phyloP scores from a whole-genome alignment of 2,888 invertebrate genomes.

The Fragum sueziense region DNA sequence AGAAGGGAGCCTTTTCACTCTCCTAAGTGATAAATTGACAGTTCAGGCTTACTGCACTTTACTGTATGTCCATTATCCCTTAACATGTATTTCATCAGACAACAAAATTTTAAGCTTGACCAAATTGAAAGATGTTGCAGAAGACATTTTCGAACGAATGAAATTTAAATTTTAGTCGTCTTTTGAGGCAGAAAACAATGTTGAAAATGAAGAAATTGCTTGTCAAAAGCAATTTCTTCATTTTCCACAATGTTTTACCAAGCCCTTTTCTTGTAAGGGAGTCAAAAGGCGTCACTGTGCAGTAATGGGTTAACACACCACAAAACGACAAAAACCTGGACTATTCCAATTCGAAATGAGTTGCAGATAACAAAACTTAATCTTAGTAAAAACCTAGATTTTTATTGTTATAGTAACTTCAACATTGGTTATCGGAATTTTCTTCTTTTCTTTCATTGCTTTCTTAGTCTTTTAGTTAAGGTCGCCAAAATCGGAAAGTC shows the following conservation, averaged over 20 bases:
- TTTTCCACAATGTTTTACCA: too few relatives aligned
- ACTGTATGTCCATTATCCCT: background rate
- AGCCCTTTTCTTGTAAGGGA: too few relatives aligned
- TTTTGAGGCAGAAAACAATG: background rate
- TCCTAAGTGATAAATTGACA: slow-evolving; percentile 9
- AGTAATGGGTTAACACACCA: too few relatives aligned
- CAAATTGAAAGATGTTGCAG: background rate
- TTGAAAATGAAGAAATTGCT: background rate
- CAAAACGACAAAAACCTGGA: too few relatives aligned
- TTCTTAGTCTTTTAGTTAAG: background rate
- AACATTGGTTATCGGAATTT: background rate
- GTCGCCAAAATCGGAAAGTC: background rate
- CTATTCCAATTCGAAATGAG: too few relatives aligned
- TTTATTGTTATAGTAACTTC: background rate
- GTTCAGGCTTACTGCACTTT: background rate
- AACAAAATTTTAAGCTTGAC: background rate
- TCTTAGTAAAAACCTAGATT: background rate
- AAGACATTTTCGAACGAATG: background rate
- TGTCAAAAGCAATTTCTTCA: background rate
- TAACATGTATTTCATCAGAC: background rate
- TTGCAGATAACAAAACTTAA: too few relatives aligned
- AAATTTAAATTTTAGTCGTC: background rate
- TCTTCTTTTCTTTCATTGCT: background rate
- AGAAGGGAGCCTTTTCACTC: background rate
- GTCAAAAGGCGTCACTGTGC: too few relatives aligned